These are phyloP conservation scores for Solenopsis invicta DNA, from an alignment of 1,140 invertebrate genomes.

Conservation along the genomic window DNA sequence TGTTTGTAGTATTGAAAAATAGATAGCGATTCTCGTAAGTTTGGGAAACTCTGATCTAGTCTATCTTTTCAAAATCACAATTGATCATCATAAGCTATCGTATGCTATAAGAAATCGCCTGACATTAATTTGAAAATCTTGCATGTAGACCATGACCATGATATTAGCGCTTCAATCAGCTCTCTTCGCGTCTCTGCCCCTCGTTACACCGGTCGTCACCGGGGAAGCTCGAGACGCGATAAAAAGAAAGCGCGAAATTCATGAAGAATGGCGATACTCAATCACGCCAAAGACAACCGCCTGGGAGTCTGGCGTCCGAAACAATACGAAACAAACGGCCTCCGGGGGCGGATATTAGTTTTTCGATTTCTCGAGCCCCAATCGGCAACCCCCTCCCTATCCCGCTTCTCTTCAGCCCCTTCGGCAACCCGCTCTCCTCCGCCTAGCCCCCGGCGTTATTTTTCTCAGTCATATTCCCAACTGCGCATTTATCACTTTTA, in stretches of 20 bases:
- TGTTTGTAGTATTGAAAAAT: no score
- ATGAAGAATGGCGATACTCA: constrained; percentile 85
- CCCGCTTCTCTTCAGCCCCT: constrained; percentile 55
- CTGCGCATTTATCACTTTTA: constrained; percentile 85
- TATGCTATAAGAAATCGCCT: not conserved
- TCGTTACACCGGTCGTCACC: constrained; percentile 68
- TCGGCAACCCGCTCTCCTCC: constrained; percentile 55
- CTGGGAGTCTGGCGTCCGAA: constrained; percentile 80
- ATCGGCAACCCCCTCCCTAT: constrained; percentile 63
- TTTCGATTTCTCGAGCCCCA: constrained; percentile 83
- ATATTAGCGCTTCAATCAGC: constrained; percentile 16
- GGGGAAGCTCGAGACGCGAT: constrained; percentile 62
- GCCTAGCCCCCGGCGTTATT: constrained; percentile 74
- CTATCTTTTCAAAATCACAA: not conserved
- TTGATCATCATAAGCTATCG: not conserved
- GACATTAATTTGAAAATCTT: constrained; percentile 8
- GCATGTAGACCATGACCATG: not conserved
- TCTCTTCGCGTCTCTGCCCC: constrained; percentile 14
- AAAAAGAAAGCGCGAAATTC: constrained; percentile 67
- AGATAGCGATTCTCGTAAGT: no score
- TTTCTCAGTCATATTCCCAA: constrained; percentile 85
- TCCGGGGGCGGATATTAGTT: constrained; percentile 85
- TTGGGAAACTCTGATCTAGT: not conserved
- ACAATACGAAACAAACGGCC: constrained; percentile 86
- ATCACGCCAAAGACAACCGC: constrained; percentile 83